A percentile compares a stretch with the other conserved stretches of the same genome.
phyloP scores from a whole-genome alignment of 2,113 vertebrate genomes.

The Pycnonotus jocosus region DNA sequence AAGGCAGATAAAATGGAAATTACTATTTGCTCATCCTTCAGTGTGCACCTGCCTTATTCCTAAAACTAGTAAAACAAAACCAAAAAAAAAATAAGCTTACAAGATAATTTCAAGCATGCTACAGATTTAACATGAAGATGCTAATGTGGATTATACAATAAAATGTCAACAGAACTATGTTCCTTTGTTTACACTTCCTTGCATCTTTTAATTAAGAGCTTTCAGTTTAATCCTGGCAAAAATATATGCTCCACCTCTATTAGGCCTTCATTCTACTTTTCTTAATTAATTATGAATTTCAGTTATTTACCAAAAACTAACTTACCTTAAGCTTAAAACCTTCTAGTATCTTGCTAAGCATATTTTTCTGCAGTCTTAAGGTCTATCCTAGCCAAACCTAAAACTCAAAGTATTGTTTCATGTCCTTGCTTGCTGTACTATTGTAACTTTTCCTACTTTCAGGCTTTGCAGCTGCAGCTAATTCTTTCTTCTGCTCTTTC shows the following conservation, averaged over 20 bases:
- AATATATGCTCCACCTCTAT: not conserved
- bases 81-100: not conserved
- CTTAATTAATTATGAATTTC: not conserved
- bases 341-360: too few relatives aligned
- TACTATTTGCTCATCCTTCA: fast-evolving
- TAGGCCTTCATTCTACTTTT: not conserved
- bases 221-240: not conserved
- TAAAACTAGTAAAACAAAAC: not conserved
- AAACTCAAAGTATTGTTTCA: too few relatives aligned
- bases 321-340: not conserved
- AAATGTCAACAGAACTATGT: not conserved
- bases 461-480: too few relatives aligned
- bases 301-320: not conserved
- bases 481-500: too few relatives aligned
- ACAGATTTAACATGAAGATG: not conserved
- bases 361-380: too few relatives aligned
- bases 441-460: too few relatives aligned
- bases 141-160: not conserved
- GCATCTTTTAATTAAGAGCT: not conserved
- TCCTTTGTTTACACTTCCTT: not conserved
- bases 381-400: too few relatives aligned
- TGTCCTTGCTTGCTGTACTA: too few relatives aligned
- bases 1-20: not conserved
- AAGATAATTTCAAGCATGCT: not conserved
- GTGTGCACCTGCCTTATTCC: not conserved